phyloP scores from a whole-genome alignment of 2,113 vertebrate genomes.

The Noctilio leporinus region DNA sequence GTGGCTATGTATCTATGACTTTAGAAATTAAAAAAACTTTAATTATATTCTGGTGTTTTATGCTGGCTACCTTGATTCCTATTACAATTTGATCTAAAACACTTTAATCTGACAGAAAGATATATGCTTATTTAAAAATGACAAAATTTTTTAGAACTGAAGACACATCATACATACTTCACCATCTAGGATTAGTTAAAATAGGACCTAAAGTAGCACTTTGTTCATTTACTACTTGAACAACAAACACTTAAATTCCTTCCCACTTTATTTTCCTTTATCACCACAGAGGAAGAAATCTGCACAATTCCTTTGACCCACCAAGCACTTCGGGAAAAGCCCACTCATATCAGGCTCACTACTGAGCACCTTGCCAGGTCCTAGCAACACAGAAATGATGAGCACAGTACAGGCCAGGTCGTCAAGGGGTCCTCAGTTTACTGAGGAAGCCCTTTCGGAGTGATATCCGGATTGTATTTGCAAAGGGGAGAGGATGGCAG shows the following conservation, averaged over 20 bases:
- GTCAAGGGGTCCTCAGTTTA: neutral
- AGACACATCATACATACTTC: neutral
- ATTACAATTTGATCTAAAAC: neutral
- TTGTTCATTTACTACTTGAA: neutral
- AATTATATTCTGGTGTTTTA: neutral
- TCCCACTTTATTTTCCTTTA: neutral
- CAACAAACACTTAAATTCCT: neutral
- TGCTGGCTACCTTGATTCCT: neutral
- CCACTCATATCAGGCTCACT: neutral
- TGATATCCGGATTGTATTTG: neutral
- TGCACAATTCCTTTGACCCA: neutral
- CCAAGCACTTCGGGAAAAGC: neutral
- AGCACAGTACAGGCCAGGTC: neutral
- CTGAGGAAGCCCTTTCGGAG: neutral
- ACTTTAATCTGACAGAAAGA: neutral
- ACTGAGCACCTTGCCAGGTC: neutral
- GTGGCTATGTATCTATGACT: constrained; percentile 1
- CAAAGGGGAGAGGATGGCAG: neutral
- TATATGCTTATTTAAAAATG: neutral
- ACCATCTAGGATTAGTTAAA: neutral
- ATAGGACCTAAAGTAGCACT: neutral
- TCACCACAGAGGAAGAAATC: neutral
- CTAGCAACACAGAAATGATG: neutral
- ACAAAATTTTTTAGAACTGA: neutral
- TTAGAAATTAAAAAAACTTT: constrained; percentile 30